phyloP scores from a whole-genome alignment of 2,113 vertebrate species.

The Catharus fuscescens region DNA sequence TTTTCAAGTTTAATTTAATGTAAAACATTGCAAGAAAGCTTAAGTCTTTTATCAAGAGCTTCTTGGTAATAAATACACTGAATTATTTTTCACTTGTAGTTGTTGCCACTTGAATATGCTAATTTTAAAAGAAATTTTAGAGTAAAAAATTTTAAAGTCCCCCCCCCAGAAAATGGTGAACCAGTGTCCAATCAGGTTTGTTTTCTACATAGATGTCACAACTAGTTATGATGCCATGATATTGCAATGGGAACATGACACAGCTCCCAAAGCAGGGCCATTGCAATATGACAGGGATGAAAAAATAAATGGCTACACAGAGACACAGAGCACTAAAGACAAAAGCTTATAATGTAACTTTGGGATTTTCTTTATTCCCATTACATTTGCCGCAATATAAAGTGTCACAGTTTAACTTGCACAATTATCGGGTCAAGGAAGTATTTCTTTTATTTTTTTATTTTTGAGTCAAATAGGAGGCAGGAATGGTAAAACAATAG shows the following conservation, averaged over 20 bases:
- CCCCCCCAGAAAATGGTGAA: not conserved
- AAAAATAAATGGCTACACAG: not conserved
- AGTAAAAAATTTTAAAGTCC: not conserved
- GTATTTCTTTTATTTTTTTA: not conserved
- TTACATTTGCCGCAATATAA: not conserved
- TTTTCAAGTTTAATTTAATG: not conserved
- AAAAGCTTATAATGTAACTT: fast-evolving
- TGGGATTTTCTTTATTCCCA: not conserved
- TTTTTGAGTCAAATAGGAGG: not conserved
- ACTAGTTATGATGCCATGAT: fast-evolving
- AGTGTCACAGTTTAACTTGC: not conserved
- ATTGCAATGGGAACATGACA: fast-evolving
- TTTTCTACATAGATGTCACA: not conserved
- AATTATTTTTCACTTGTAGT: not conserved
- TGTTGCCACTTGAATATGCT: not conserved
- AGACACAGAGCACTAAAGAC: too few relatives aligned
- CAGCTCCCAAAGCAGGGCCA: not conserved
- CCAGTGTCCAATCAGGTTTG: not conserved
- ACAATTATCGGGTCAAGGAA: not conserved
- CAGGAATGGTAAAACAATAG: not conserved
- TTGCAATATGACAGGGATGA: not conserved
- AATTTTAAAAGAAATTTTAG: not conserved
- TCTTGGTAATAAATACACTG: not conserved
- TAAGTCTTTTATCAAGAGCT: not conserved
- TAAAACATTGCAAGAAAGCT: not conserved